Evolutionary conservation across 35 echinoderm and acorn worm genomes (phyloP), one percentile per base, ranked within the genome.

Genomic region (Amphiura filiformis): DNA sequence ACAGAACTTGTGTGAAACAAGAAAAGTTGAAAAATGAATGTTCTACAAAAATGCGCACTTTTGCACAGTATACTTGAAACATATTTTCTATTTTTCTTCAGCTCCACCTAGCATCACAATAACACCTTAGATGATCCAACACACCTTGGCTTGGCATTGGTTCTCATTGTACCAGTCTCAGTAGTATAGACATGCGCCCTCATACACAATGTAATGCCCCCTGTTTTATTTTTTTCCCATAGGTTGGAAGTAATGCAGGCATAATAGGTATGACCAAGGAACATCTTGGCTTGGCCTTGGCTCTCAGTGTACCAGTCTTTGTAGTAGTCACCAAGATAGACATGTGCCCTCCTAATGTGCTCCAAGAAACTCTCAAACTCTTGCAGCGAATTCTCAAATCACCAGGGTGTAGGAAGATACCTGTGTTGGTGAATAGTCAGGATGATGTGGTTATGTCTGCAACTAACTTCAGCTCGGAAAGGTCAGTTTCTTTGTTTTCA

Each of bases 241-340:
- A 99, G 96, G 91, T 99, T 78, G 96, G 96, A 23, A 95, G 93
- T 79, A 99, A 99, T 90, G 96, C 96, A 38, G 96, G 96, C 56
- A 94, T 99, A 35, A 92, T 99, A 22, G 93, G 96, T 31, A 99
- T 99, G 96, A 95, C 93, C 83, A 99, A 99, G 80, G 96, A 99
- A 76, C 96, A 99, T 79, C 90, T 99, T 18, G 96, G 96, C 14
- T 57, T 95, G 15, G 96, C 96, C 12, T 84, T 99, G 33, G 96
- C 96, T 40, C 88, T 99, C 18, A 94, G 93, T 32, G 96, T 99
- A 30, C 96, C 96, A 0, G 93, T 99, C 28, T 99, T 94, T 82
- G 96, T 99, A 18, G 96, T 99, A 0, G 96, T 94, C 38, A 99
- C 96, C 82, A 99, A 99, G 88, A 95, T 95, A 37, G 93, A 95